Conservation (phyloP, 2,888 invertebrate genomes). For the Limnephilus lunatus region DNA sequence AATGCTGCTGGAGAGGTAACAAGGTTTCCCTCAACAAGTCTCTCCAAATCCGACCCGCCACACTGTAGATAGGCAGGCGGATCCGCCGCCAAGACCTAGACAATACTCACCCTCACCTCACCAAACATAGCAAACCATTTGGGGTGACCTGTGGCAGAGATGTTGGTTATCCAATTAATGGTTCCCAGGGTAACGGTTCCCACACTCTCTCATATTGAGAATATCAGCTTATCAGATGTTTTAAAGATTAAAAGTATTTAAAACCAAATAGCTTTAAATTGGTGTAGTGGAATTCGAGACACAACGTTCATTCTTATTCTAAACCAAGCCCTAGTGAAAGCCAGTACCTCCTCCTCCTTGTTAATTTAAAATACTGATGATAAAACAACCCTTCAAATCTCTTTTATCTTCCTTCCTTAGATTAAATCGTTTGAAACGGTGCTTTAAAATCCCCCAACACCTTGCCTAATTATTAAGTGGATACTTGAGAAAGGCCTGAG, state of each 20-base stretch:
- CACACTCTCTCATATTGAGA: too few relatives aligned
- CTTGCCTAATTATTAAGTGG: neutral
- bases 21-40: too few relatives aligned
- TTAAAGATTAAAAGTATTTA: neutral
- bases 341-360: neutral
- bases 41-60: too few relatives aligned
- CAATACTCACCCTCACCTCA: too few relatives aligned
- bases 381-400: neutral
- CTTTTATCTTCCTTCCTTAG: neutral
- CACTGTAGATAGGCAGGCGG: too few relatives aligned
- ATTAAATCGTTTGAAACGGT: neutral
- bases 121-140: too few relatives aligned
- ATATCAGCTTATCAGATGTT: too few relatives aligned
- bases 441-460: neutral
- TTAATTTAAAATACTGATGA: neutral
- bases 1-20: too few relatives aligned
- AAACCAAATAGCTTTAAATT: neutral
- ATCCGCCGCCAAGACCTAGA: too few relatives aligned
- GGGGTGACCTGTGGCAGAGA: too few relatives aligned
- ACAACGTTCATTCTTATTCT: neutral
- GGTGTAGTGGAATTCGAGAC: neutral
- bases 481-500: neutral
- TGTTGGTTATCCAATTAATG: too few relatives aligned
- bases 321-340: neutral
- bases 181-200: too few relatives aligned